Evolutionary conservation across 2,113 vertebrate genomes (phyloP), one percentile per base, ranked within the genome.

Genomic region (Bujurquina vittata): DNA sequence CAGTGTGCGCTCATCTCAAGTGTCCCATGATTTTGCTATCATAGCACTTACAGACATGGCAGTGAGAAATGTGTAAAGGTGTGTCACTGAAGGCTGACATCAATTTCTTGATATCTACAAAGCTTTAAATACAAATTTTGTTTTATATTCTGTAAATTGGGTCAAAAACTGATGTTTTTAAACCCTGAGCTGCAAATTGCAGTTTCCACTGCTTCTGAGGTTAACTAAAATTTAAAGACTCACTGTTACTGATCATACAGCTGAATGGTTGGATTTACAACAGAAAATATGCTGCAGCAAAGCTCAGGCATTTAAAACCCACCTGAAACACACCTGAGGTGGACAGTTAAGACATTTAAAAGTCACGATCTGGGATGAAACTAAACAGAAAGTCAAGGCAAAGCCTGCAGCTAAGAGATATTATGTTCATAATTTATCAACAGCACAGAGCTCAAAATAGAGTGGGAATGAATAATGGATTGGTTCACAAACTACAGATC

Each of bases 371-470:
- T 65, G 8, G 62, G 43, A 55, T 14, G 54, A 29, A 74, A 29
- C 46, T 73, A 26, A 62, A 37, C 35, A 69, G 80, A 77, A 8
- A 59, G 49, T 73, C 23, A 58, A 59, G 11, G 63, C 56, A 52
- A 63, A 79, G n/a, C 6, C 14, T 62, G 31, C 56, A 33, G 56
- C 22, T 18, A 54, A 65, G 29, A 35, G 43, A 55, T 79, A 55
- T n/a, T 7, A 54, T 0, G 7, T 75, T 85, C 57, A 88, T 84
- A 43, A 87, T 83, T 85, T 29, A 88, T 86, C 67, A 79, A 74
- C 75, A 79, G 40, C 61, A 55, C 23, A 33, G 31, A 33, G 57
- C 77, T 55, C 56, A 40, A 76, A 84, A 78, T 52, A 85, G 62
- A 83, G 63, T 22, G 9, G 4, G 17, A 73, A 60, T 87, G 43